A percentile compares a stretch with the other conserved stretches of the same genome.
phyloP scores from a whole-genome alignment of 2,113 vertebrate genomes.

The Tor tambroides region DNA sequence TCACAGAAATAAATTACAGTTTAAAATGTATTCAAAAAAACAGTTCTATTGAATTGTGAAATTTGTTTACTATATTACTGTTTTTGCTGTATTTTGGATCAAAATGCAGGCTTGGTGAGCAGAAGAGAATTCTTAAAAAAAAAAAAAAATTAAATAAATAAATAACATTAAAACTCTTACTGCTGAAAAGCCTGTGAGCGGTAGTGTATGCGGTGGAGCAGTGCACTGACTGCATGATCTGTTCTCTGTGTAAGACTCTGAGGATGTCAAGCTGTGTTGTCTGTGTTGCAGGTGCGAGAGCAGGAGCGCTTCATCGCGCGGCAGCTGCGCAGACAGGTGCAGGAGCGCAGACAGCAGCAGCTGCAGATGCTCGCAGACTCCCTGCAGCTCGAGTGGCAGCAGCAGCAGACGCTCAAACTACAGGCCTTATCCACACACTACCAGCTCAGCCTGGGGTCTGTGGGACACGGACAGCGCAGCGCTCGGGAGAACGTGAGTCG shows the following conservation, averaged over 20 bases:
- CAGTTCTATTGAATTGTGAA: too few relatives aligned
- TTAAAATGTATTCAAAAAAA: too few relatives aligned
- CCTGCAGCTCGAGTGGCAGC: conserved; percentile 83
- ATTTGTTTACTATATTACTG: too few relatives aligned
- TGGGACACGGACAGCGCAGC: conserved; percentile 86
- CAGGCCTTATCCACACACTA: conserved; percentile 80
- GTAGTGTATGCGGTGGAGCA: too few relatives aligned
- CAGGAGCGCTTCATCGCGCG: conserved; percentile 87
- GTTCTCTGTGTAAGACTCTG: neutral
- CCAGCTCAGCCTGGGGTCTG: conserved; percentile 78
- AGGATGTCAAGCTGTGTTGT: neutral
- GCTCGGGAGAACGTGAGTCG: conserved; percentile 87
- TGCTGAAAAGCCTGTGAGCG: too few relatives aligned
- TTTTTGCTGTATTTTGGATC: too few relatives aligned
- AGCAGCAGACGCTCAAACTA: conserved; percentile 80
- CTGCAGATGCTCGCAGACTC: conserved; percentile 79
- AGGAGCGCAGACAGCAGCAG: conserved; percentile 79
- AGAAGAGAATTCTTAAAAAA: too few relatives aligned
- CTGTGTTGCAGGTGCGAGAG: conserved; percentile 84
- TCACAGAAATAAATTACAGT: too few relatives aligned
- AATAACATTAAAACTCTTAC: too few relatives aligned
- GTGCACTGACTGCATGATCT: too few relatives aligned
- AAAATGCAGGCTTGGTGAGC: too few relatives aligned
- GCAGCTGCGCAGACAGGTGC: conserved; percentile 84
- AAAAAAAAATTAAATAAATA: too few relatives aligned